Percentiles rank a stretch among this genome's conserved stretches.
phyloP scores from a whole-genome alignment of 23 tunicate genomes.

The Styela clava region DNA sequence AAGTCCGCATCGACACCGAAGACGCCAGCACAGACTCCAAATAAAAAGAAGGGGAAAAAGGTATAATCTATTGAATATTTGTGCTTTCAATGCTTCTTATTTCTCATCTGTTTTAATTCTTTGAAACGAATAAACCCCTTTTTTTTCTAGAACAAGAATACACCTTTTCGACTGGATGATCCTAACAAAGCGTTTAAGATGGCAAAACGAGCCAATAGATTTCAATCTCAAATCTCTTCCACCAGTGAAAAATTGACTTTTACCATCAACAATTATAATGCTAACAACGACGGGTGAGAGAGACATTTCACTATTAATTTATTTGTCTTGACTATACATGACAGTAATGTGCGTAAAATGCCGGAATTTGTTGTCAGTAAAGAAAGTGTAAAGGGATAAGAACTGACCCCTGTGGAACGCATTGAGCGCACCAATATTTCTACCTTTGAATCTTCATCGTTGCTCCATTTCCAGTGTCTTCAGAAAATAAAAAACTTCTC shows the following conservation, averaged over 20 bases:
- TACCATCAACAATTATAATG: slow-evolving; percentile 56
- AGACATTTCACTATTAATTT: no score
- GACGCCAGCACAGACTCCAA: background rate
- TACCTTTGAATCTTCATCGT: background rate
- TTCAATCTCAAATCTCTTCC: slow-evolving; percentile 33
- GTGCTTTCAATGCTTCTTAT: background rate
- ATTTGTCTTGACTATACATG: no score
- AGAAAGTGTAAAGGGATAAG: no score
- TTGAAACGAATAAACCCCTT: no score
- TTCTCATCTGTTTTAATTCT: no score
- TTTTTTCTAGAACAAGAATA: slow-evolving; percentile 14
- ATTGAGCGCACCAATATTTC: no score
- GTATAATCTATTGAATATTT: background rate
- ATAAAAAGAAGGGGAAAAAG: background rate
- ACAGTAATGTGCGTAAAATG: no score
- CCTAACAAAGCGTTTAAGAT: slow-evolving; percentile 63
- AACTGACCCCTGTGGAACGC: no score
- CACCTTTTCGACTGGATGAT: slow-evolving; percentile 40
- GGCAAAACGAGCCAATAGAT: slow-evolving; percentile 82
- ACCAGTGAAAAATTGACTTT: slow-evolving; percentile 60
- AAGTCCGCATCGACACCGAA: background rate
- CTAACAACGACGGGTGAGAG: slow-evolving; percentile 30
- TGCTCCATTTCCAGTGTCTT: background rate
- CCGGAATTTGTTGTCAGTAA: no score
- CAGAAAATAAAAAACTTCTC: background rate